Evolutionary conservation across 30 jellyfish, hydroid and myxozoan species (phyloP).

Genomic region (Cassiopea xamachana): DNA sequence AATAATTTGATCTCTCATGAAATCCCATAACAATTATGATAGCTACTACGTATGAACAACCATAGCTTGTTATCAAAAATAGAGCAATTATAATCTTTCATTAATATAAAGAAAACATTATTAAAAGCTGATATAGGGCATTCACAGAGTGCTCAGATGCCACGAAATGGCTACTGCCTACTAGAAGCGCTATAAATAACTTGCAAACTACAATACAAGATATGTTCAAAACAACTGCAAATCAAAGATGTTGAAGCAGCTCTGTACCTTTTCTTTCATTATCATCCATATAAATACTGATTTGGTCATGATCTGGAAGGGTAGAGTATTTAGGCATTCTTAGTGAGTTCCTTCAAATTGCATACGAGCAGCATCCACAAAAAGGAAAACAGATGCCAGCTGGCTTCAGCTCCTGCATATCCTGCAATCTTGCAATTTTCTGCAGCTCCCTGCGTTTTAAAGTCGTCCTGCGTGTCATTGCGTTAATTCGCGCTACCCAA

Average conservation of each 20-base stretch:
- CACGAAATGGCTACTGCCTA: no score
- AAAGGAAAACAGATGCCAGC: background rate
- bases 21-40: no score
- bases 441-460: background rate
- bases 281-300: conserved; percentile 68
- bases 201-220: background rate
- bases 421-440: conserved; percentile 1
- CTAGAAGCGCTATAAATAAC: no score
- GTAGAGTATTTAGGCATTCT: conserved; percentile 72
- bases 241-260: background rate
- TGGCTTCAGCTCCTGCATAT: background rate
- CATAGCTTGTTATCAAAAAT: no score
- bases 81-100: no score
- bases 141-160: no score
- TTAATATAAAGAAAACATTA: no score
- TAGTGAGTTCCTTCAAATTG: background rate
- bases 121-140: no score
- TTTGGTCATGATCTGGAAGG: conserved; percentile 61
- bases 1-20: no score
- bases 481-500: background rate
- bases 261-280: conserved; percentile 69
- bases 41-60: no score
- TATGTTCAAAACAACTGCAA: background rate
- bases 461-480: conserved; percentile 7
- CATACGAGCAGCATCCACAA: background rate